A percentile compares a stretch with the other conserved stretches of the same genome.
phyloP scores from a whole-genome alignment of 1,140 invertebrate species.

The Camponotus floridanus region DNA sequence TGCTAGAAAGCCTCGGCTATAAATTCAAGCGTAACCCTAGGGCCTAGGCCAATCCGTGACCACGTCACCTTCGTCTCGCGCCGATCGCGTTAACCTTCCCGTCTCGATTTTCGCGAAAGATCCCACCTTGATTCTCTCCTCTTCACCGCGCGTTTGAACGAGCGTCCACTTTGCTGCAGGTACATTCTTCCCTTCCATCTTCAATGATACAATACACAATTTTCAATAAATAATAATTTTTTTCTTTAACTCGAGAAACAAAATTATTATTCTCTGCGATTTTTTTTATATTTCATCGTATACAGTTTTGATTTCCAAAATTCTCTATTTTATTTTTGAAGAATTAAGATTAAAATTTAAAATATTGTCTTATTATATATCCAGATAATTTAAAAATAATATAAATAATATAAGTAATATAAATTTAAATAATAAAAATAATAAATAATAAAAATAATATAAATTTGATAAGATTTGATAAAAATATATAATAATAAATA shows the following conservation, averaged over 20 bases:
- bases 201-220: background rate
- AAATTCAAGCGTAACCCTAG: constrained; percentile 53
- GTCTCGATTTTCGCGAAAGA: constrained; percentile 44
- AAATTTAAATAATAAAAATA: background rate
- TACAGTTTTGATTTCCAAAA: too few species aligned
- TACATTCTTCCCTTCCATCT: background rate
- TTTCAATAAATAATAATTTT: too few species aligned
- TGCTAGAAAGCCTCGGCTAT: constrained; percentile 42
- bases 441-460: background rate
- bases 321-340: too few species aligned
- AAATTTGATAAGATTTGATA: too few species aligned
- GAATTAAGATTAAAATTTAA: too few species aligned
- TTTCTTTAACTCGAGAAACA: too few species aligned
- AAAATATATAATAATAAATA: too few species aligned
- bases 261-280: too few species aligned
- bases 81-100: constrained; percentile 47
- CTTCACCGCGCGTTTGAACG: background rate
- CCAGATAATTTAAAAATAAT: too few species aligned
- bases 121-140: constrained; percentile 15
- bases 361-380: too few species aligned
- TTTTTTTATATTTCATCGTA: too few species aligned
- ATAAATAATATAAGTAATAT: background rate
- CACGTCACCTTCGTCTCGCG: constrained; percentile 57
- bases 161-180: background rate
- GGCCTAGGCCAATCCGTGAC: constrained; percentile 60